Conservation (phyloP, 1,140 invertebrate species). For the Drosophila equinoxialis region DNA sequence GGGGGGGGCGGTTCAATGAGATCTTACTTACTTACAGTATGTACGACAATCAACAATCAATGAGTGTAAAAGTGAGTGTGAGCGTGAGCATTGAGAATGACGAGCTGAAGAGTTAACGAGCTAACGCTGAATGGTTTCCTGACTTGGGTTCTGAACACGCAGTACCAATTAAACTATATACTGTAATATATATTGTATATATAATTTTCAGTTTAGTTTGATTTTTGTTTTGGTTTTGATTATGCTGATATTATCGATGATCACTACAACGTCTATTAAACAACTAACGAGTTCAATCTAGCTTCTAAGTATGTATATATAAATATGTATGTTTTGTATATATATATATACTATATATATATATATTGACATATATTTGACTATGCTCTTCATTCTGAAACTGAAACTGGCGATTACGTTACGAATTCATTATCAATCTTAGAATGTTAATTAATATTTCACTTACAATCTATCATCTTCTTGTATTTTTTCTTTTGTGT, state of each 20-base stretch:
- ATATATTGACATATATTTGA: conserved; percentile 68
- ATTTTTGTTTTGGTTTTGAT: conserved; percentile 54
- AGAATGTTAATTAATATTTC: conserved; percentile 68
- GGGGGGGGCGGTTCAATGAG: conserved; percentile 40
- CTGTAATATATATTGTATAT: conserved; percentile 2
- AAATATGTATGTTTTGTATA: conserved; percentile 18
- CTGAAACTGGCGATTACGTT: conserved; percentile 45
- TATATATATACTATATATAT: conserved; percentile 36
- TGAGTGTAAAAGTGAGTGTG: conserved; percentile 22
- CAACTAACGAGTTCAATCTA: conserved; percentile 75
- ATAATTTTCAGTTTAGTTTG: conserved; percentile 17
- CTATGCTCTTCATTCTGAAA: conserved; percentile 26
- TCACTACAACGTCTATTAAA: conserved; percentile 73
- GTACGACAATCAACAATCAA: conserved; percentile 53
- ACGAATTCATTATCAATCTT: conserved; percentile 63
- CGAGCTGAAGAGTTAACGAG: conserved; percentile 15
- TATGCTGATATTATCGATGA: conserved; percentile 74
- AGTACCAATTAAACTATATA: conserved; percentile 16
- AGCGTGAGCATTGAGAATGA: conserved; percentile 46
- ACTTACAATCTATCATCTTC: conserved; percentile 64
- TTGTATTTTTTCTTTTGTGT: conserved; percentile 22
- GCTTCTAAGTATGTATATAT: conserved; percentile 44
- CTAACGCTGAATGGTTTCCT: conserved; percentile 19
- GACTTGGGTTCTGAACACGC: conserved; percentile 42
- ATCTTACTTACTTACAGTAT: conserved; percentile 39